These are phyloP conservation scores for Eospalax fontanierii DNA, from an alignment of 2,797 vertebrate genomes.

Conservation along the genomic window DNA sequence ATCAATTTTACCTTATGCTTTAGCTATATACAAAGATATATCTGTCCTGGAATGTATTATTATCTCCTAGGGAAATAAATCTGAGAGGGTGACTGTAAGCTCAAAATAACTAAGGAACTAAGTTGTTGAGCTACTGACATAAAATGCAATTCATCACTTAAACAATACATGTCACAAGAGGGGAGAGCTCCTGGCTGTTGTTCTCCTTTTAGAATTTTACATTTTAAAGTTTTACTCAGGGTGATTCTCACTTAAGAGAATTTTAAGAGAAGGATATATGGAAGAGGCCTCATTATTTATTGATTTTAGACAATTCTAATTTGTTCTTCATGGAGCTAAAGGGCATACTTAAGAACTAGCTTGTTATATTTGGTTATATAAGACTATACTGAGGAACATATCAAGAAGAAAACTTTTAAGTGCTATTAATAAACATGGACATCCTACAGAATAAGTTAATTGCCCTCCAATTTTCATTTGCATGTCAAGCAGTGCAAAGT, in stretches of 20 bases:
- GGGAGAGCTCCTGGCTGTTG: neutral
- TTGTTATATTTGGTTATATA: neutral
- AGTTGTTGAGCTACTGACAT: constrained; percentile 59
- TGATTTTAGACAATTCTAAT: constrained; percentile 26
- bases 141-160: constrained; percentile 48
- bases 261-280: neutral
- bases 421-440: neutral
- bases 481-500: neutral
- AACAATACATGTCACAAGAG: constrained; percentile 3
- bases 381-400: neutral
- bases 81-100: constrained; percentile 38
- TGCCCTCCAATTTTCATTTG: constrained; percentile 34
- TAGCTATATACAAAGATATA: constrained; percentile 48
- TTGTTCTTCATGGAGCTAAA: constrained; percentile 41
- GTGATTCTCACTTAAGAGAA: constrained; percentile 28
- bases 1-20: constrained; percentile 65
- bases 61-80: constrained; percentile 63
- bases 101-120: constrained; percentile 68
- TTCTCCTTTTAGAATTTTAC: constrained; percentile 21
- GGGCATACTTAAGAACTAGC: neutral
- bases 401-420: constrained; percentile 33
- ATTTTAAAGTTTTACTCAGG: constrained; percentile 43
- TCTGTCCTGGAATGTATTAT: constrained; percentile 50
- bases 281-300: constrained; percentile 18
- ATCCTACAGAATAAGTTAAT: constrained; percentile 12